phyloP scores from a whole-genome alignment of 2,797 vertebrate species.

The Sebastes oblongus region DNA sequence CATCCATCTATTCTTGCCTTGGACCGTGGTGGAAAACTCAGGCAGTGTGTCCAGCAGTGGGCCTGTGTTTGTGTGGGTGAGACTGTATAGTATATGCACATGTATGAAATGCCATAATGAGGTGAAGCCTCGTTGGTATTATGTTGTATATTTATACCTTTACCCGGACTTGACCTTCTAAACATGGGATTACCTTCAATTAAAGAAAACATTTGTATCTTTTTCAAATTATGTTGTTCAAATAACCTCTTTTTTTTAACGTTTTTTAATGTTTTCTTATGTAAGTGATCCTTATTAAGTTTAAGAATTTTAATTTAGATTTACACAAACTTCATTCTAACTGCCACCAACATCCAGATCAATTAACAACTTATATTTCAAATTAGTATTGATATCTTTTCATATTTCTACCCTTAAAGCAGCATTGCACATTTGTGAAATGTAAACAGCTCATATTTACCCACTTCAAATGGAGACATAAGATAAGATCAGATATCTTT shows the following conservation, averaged over 20 bases:
- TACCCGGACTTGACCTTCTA: background rate
- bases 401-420: background rate
- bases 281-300: background rate
- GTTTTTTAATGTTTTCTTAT: background rate
- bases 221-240: background rate
- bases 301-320: background rate
- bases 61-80: slow-evolving; percentile 35
- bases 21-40: slow-evolving; percentile 58
- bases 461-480: background rate
- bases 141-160: slow-evolving; percentile 21
- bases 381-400: background rate
- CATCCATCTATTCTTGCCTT: slow-evolving; percentile 59
- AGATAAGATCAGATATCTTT: background rate
- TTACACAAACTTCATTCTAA: background rate
- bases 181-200: background rate
- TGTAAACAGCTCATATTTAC: background rate
- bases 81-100: slow-evolving; percentile 7
- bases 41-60: slow-evolving; percentile 30
- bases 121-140: background rate
- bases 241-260: background rate
- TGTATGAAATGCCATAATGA: slow-evolving; percentile 27
- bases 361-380: background rate
- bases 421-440: background rate
- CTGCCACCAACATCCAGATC: background rate
- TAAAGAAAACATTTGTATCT: background rate